Conservation (phyloP, 2,113 vertebrate genomes). For the Uria lomvia region DNA sequence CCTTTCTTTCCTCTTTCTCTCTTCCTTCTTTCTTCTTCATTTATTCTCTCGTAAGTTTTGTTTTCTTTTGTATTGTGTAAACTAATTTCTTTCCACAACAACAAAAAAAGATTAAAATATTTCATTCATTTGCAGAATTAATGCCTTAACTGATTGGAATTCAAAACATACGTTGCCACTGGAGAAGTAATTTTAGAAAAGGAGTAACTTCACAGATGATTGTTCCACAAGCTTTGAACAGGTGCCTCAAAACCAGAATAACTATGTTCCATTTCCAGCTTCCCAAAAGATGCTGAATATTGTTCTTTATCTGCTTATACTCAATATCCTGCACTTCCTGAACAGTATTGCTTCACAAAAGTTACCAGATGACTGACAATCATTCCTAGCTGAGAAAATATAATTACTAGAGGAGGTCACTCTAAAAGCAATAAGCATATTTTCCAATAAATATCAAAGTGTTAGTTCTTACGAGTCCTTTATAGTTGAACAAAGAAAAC, state of each 20-base stretch:
- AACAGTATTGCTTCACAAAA: neutral
- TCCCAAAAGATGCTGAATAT: neutral
- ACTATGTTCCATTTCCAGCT: neutral
- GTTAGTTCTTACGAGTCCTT: neutral
- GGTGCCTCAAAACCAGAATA: neutral
- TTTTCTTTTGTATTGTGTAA: neutral
- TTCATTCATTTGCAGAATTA: neutral
- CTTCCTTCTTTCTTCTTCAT: neutral
- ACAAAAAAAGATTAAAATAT: neutral
- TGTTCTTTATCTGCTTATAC: neutral
- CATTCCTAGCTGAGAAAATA: neutral
- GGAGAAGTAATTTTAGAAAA: neutral
- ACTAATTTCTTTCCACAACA: neutral
- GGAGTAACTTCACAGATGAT: neutral
- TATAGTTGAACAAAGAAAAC: neutral
- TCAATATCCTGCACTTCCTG: neutral
- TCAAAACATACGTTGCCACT: neutral
- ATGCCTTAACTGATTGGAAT: neutral
- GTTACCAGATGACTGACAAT: neutral
- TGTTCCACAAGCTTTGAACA: neutral
- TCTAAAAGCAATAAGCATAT: neutral
- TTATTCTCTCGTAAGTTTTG: neutral
- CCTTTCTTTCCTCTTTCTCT: neutral
- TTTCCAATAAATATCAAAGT: neutral
- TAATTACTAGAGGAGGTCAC: neutral